Conservation (phyloP, 37 sponge, comb jelly and placozoan species). For the Geodia barretti region DNA sequence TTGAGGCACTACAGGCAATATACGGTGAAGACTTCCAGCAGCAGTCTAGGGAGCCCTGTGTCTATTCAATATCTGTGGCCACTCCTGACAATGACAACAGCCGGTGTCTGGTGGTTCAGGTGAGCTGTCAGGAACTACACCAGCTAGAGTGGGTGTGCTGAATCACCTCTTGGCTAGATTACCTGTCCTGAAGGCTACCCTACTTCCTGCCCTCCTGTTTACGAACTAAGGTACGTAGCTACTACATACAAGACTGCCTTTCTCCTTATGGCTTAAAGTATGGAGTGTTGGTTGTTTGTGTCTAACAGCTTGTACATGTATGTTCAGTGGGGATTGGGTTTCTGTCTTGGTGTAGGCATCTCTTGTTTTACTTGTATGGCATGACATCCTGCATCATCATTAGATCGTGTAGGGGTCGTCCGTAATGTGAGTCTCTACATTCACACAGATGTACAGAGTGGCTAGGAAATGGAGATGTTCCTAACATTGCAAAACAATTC, state of each 20-base stretch:
- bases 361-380: too few species aligned
- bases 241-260: not conserved
- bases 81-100: not conserved
- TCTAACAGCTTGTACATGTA: too few species aligned
- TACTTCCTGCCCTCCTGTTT: slow-evolving; percentile 31
- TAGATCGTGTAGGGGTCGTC: too few species aligned
- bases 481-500: slow-evolving; percentile 3
- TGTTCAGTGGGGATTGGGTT: too few species aligned
- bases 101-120: not conserved
- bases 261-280: not conserved
- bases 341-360: too few species aligned
- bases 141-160: too few species aligned
- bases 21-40: slow-evolving; percentile 47
- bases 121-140: too few species aligned
- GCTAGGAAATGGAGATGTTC: not conserved
- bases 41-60: not conserved
- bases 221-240: slow-evolving; percentile 43
- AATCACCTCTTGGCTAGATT: slow-evolving; percentile 15
- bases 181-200: slow-evolving; percentile 54
- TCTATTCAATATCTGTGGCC: slow-evolving; percentile 6
- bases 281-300: not conserved
- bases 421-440: too few species aligned
- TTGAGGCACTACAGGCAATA: slow-evolving; percentile 60
- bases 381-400: too few species aligned
- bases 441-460: slow-evolving; percentile 11